Evolutionary conservation across 2,113 vertebrate species (phyloP).

Genomic region (Emydocephalus ijimae): DNA sequence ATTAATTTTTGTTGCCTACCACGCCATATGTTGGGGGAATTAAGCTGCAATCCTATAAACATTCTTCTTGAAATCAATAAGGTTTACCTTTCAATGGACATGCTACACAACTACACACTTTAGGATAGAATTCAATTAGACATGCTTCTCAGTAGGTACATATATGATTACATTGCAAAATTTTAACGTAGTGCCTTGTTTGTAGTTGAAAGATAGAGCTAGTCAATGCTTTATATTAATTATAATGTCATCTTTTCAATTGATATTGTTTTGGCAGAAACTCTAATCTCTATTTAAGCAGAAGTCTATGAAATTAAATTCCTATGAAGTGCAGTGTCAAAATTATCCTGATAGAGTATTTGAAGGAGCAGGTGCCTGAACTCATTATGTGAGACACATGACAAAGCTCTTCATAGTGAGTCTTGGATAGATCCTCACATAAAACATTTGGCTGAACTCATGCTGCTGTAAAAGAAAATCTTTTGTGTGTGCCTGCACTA

Average conservation of each 20-base stretch:
- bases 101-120: background rate
- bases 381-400: conserved; percentile 25
- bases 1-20: background rate
- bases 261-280: conserved; percentile 71
- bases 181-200: conserved; percentile 45
- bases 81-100: background rate
- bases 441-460: background rate
- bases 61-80: background rate
- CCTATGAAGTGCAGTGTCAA: conserved; percentile 65
- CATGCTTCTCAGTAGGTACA: background rate
- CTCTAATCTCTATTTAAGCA: conserved; percentile 77
- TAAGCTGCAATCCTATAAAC: background rate
- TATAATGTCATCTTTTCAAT: conserved; percentile 70
- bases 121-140: background rate
- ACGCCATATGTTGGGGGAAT: conserved; percentile 36
- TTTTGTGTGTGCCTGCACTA: background rate
- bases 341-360: conserved; percentile 61
- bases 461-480: background rate
- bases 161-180: conserved; percentile 7
- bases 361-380: conserved; percentile 19
- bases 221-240: conserved; percentile 71
- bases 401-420: background rate
- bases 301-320: conserved; percentile 71
- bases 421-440: background rate
- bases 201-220: conserved; percentile 60